A percentile compares a stretch with the other conserved stretches of the same genome.
phyloP scores from a whole-genome alignment of 1,140 invertebrate genomes.

The Ips typographus region DNA sequence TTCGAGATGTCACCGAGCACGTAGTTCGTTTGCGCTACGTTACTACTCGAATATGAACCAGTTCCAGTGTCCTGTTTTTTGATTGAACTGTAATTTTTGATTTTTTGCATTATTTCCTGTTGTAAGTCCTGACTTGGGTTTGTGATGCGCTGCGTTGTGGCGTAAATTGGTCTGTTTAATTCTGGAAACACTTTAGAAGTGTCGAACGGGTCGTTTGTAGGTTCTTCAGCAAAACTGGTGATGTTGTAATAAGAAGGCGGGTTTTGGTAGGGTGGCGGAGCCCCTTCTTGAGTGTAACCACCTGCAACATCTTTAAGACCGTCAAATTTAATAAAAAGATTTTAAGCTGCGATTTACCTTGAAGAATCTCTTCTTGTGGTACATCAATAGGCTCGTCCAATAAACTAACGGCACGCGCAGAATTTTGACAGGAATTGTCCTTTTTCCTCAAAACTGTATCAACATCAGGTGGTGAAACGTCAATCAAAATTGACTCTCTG shows the following conservation, averaged over 20 bases:
- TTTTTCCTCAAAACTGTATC: slow-evolving; percentile 43
- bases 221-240: slow-evolving; percentile 22
- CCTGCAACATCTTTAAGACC: background rate
- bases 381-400: slow-evolving; percentile 78
- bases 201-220: slow-evolving; percentile 62
- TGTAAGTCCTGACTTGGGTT: slow-evolving; percentile 14
- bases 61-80: background rate
- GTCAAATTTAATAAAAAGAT: slow-evolving; percentile 18
- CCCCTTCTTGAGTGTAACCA: slow-evolving; percentile 42
- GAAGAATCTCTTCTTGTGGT: slow-evolving; percentile 50
- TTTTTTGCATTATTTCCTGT: slow-evolving; percentile 35
- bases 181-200: slow-evolving; percentile 51
- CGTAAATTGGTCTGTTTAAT: background rate
- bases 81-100: slow-evolving; percentile 15
- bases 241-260: slow-evolving; percentile 56
- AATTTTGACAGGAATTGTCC: slow-evolving; percentile 18
- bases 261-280: slow-evolving; percentile 56
- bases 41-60: background rate
- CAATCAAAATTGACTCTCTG: slow-evolving; percentile 61
- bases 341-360: slow-evolving; percentile 6
- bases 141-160: background rate
- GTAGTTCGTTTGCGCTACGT: slow-evolving; percentile 13
- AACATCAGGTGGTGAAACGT: slow-evolving; percentile 59
- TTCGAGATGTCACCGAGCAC: slow-evolving; percentile 41
- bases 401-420: slow-evolving; percentile 59